Conservation (phyloP, 2,888 invertebrate species). For the Orthosia cruda region DNA sequence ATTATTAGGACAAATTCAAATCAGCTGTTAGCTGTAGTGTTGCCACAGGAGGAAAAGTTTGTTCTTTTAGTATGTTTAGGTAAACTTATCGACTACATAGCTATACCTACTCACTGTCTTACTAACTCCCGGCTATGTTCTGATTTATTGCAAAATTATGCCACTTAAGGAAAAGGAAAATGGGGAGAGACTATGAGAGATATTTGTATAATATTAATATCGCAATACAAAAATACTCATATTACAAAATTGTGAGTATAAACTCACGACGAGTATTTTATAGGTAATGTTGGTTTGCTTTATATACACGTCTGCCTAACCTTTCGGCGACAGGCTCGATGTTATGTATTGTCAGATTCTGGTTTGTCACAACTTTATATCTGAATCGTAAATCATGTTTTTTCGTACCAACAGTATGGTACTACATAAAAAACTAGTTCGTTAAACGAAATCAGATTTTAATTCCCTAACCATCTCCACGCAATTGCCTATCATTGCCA, state of each 20-base stretch:
- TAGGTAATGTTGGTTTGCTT: too few species aligned
- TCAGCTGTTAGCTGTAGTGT: too few species aligned
- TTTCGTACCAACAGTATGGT: background rate
- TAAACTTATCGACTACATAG: background rate
- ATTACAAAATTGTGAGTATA: too few species aligned
- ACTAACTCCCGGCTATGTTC: background rate
- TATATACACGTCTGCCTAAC: too few species aligned
- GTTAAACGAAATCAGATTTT: constrained; percentile 1
- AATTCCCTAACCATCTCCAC: constrained; percentile 1
- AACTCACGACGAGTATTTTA: too few species aligned
- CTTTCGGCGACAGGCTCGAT: too few species aligned
- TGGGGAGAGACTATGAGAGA: background rate
- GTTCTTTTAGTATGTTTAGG: background rate
- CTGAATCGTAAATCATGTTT: too few species aligned
- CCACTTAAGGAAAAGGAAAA: background rate
- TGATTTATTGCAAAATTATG: background rate
- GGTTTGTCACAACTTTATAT: background rate
- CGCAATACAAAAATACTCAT: too few species aligned
- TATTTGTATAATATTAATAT: background rate
- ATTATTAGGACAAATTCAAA: too few species aligned
- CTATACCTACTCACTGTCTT: background rate
- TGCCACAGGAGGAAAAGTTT: too few species aligned
- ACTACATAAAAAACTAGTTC: background rate
- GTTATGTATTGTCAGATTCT: background rate
- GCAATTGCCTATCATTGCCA: background rate